Percentiles rank a stretch among this genome's conserved stretches.
These are phyloP conservation scores for Autographa gamma DNA, from an alignment of 2,888 invertebrate genomes.

Conservation along the genomic window DNA sequence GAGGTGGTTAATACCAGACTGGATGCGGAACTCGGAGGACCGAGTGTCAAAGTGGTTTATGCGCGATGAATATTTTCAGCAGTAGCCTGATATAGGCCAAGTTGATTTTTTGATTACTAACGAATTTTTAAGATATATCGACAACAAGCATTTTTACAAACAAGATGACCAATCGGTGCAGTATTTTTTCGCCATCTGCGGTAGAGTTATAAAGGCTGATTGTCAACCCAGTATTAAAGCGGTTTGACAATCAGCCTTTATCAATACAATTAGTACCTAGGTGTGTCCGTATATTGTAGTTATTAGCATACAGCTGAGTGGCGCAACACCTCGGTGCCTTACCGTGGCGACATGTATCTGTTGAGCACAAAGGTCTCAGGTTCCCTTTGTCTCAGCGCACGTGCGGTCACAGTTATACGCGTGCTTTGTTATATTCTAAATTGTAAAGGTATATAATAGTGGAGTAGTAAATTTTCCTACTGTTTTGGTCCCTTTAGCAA, in stretches of 20 bases:
- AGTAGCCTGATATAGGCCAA: too few species aligned
- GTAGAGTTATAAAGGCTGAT: too few species aligned
- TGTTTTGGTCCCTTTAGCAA: not conserved
- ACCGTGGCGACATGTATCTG: conserved; percentile 29
- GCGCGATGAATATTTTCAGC: too few species aligned
- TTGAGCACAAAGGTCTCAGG: conserved; percentile 62
- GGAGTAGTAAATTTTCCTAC: not conserved
- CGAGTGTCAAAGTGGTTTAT: too few species aligned
- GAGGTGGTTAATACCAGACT: too few species aligned
- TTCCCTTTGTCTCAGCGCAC: conserved; percentile 73
- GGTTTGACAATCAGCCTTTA: conserved; percentile 48
- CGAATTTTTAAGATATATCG: too few species aligned
- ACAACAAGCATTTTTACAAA: too few species aligned
- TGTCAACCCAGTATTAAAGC: conserved; percentile 9
- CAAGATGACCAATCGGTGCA: too few species aligned
- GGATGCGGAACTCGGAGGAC: too few species aligned
- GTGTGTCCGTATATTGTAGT: conserved; percentile 23
- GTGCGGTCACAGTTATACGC: conserved; percentile 58
- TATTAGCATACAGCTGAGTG: conserved; percentile 36
- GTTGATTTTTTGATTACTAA: too few species aligned
- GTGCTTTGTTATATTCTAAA: conserved; percentile 29
- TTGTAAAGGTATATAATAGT: not conserved
- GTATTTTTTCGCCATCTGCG: conserved; percentile 29
- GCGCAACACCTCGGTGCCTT: conserved; percentile 32
- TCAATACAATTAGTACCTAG: conserved; percentile 36